Percentiles rank a stretch among this genome's conserved stretches.
These are phyloP conservation scores for Pristionchus exspectatus DNA, from an alignment of 2,888 invertebrate species.

Conservation along the genomic window DNA sequence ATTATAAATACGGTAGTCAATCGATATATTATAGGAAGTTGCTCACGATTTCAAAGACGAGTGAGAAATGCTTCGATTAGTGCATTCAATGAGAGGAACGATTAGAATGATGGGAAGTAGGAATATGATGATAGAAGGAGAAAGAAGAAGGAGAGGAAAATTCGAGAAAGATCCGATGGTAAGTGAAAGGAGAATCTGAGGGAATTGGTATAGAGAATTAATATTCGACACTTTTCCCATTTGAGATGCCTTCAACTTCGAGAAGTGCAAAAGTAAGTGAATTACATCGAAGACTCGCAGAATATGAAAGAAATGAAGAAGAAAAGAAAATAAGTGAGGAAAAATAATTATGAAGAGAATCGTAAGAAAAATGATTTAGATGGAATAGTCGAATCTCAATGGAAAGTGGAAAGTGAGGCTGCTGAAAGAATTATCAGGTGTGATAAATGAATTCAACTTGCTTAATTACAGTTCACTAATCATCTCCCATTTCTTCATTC, in stretches of 20 bases:
- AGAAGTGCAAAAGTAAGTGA: slow-evolving; percentile 55
- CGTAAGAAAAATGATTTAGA: neutral
- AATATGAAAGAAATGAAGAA: slow-evolving; percentile 54
- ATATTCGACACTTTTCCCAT: neutral
- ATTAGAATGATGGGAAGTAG: neutral
- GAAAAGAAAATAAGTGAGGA: slow-evolving; percentile 17
- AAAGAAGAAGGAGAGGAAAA: neutral
- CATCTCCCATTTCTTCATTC: neutral
- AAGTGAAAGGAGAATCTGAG: neutral
- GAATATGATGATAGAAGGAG: neutral
- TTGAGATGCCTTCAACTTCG: neutral
- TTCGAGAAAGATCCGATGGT: neutral
- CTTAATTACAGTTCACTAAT: neutral
- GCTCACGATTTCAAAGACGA: slow-evolving; percentile 54
- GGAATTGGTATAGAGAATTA: neutral
- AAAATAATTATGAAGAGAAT: neutral
- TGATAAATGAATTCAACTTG: neutral
- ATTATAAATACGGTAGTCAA: neutral
- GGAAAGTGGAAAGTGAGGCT: slow-evolving; percentile 55
- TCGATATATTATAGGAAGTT: slow-evolving; percentile 38
- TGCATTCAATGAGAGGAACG: neutral
- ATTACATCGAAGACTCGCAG: slow-evolving; percentile 58
- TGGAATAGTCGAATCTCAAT: neutral
- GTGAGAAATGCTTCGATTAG: neutral
- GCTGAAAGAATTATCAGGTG: slow-evolving; percentile 50